Evolutionary conservation across 2,888 invertebrate genomes (phyloP).

Genomic region (Lepidochrysops patricia): DNA sequence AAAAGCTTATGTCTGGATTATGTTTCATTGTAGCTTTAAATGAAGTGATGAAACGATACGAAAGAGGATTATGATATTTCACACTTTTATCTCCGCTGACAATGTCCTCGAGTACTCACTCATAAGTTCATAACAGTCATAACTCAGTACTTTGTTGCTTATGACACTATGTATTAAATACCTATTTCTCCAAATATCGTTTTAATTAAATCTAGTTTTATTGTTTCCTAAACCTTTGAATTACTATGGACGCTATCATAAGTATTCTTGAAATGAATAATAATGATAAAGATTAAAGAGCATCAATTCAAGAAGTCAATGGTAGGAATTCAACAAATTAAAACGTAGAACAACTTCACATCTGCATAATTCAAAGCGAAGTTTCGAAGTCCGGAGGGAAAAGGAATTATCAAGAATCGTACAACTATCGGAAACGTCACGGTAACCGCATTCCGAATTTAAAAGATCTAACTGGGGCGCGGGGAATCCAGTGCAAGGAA

Average conservation of each 20-base stretch:
- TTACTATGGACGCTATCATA: too few relatives aligned
- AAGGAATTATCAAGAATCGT: constrained; percentile 20
- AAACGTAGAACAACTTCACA: neutral
- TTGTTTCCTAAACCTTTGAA: too few relatives aligned
- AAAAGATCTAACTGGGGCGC: constrained; percentile 40
- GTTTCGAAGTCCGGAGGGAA: constrained; percentile 5
- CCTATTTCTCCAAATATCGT: neutral
- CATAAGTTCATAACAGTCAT: too few relatives aligned
- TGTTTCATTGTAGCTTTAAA: neutral
- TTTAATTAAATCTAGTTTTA: neutral
- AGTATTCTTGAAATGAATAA: neutral
- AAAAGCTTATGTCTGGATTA: constrained; percentile 19
- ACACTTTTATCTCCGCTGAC: constrained; percentile 5
- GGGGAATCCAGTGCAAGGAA: constrained; percentile 33
- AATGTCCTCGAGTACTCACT: neutral
- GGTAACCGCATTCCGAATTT: constrained; percentile 41
- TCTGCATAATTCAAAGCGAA: constrained; percentile 3
- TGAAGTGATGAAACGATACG: neutral
- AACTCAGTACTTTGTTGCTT: constrained; percentile 1
- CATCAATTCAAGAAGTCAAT: neutral
- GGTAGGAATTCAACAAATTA: neutral
- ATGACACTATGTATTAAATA: neutral
- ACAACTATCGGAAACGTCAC: constrained; percentile 22
- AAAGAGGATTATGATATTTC: neutral
- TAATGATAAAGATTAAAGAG: neutral